phyloP scores from a whole-genome alignment of 37 sponge, comb jelly and placozoan genomes.

The Eunapius fragilis region DNA sequence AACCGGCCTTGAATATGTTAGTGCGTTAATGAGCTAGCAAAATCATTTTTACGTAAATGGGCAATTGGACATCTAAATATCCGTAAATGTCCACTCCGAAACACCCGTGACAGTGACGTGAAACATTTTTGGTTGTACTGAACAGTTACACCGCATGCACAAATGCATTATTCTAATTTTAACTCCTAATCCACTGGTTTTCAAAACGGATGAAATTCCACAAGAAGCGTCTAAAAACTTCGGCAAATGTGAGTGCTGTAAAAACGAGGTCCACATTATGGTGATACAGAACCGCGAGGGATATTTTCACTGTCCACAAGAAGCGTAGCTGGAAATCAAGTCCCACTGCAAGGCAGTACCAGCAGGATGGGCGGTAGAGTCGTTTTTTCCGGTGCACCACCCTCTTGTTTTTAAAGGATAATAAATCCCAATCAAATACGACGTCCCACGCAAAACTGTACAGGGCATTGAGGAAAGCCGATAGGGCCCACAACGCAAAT shows the following conservation, averaged over 20 bases:
- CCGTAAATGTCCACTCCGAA: too few relatives aligned
- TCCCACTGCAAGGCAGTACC: constrained; percentile 81
- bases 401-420: constrained; percentile 18
- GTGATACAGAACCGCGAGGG: constrained; percentile 73
- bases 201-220: constrained; percentile 99
- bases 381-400: constrained; percentile 46
- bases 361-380: constrained; percentile 48
- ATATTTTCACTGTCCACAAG: constrained; percentile 83
- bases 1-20: too few relatives aligned
- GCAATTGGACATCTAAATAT: too few relatives aligned
- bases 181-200: not conserved
- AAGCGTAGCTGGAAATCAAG: constrained; percentile 82
- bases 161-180: too few relatives aligned
- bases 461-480: constrained; percentile 60
- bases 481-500: constrained; percentile 57
- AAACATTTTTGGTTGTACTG: too few relatives aligned
- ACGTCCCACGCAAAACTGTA: constrained; percentile 96
- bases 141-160: too few relatives aligned
- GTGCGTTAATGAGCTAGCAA: too few relatives aligned
- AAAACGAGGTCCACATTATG: constrained; percentile 73
- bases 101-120: too few relatives aligned
- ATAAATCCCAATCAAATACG: constrained; percentile 92
- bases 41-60: too few relatives aligned
- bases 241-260: constrained; percentile 45
- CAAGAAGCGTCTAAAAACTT: constrained; percentile 82